phyloP scores from a whole-genome alignment of 1,140 invertebrate genomes.

The Drosophila hydei region DNA sequence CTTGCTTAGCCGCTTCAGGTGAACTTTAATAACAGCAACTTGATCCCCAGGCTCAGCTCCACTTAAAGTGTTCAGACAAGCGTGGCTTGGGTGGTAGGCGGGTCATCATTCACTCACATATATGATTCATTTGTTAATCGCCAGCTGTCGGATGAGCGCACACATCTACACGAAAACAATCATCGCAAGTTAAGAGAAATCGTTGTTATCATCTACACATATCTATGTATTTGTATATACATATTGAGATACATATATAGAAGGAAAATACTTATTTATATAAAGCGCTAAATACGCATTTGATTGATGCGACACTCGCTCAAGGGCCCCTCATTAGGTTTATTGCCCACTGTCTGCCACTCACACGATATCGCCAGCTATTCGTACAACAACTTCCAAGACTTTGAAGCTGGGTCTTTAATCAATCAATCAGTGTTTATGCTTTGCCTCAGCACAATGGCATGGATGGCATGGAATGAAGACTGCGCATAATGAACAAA shows the following conservation, averaged over 20 bases:
- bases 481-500: slow-evolving; percentile 67
- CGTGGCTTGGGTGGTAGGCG: slow-evolving; percentile 1
- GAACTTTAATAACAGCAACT: slow-evolving; percentile 29
- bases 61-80: slow-evolving; percentile 49
- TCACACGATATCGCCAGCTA: slow-evolving; percentile 15
- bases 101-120: slow-evolving; percentile 64
- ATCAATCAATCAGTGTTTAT: slow-evolving; percentile 82
- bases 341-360: slow-evolving; percentile 50
- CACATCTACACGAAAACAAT: slow-evolving; percentile 64
- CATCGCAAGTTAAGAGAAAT: slow-evolving; percentile 79
- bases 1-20: slow-evolving; percentile 17
- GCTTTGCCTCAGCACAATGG: slow-evolving; percentile 54
- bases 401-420: slow-evolving; percentile 58
- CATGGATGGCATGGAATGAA: slow-evolving; percentile 22
- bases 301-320: slow-evolving; percentile 82
- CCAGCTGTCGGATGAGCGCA: slow-evolving; percentile 60
- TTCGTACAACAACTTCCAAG: slow-evolving; percentile 3
- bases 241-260: slow-evolving; percentile 16
- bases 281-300: slow-evolving; percentile 77
- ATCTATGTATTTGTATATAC: too few species aligned
- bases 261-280: slow-evolving; percentile 46
- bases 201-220: slow-evolving; percentile 47
- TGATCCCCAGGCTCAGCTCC: background rate
- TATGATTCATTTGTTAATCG: slow-evolving; percentile 78
- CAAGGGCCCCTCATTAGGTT: slow-evolving; percentile 80